Base-by-base conservation (phyloP, 2,113 vertebrate species). In the Rhagologus leucostigma region DNA sequence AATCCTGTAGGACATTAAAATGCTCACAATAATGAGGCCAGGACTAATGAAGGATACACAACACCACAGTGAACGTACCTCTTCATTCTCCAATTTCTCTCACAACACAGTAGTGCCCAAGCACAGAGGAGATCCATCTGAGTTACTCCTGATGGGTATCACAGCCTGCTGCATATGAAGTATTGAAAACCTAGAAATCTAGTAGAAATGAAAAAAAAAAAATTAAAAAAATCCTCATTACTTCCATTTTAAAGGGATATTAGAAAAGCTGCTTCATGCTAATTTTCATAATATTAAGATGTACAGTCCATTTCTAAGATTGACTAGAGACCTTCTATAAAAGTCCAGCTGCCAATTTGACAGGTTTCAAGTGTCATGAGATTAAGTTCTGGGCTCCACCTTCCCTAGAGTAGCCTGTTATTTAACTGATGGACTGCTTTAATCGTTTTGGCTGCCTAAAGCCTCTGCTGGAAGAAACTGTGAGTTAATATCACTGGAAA, bases 401-500 rank as follows among this genome's bases (percentile, higher is more conserved):
- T 70, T 94, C 57, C 65, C 56, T 5, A 2, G 57, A 64, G 55
- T 64, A 75, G 39, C 18, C 64, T 77, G 21, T 35, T 75, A 55
- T 91, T 95, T 70, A 82, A 82, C 70, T 71, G 70, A 75, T 82
- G 69, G 62, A 57, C 80, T 55, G 55, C 23, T 78, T 70, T 90
- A 91, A 92, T 92, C 7, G 0, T 68, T 91, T 33, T 52, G 37
- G 32, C 71, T 78, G 30, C 77, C 71, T 55, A 84, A 87, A 93
- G 30, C 71, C 46, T 47, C 56, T 68, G 41, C 73, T 68, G 69
- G 29, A 67, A 89, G 56, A 56, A 75, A 37, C 67, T 65, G 5
- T 79, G 50, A 71, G 47, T 79, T 93, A 93, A 71, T 97, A 95
- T 96, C 96, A 16, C 83, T 84, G 69, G 32, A 93, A 95, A 95